A percentile compares a stretch with the other conserved stretches of the same genome.
Conservation (phyloP, 2,888 invertebrate species). For the Glyphotaelius pellucidus region DNA sequence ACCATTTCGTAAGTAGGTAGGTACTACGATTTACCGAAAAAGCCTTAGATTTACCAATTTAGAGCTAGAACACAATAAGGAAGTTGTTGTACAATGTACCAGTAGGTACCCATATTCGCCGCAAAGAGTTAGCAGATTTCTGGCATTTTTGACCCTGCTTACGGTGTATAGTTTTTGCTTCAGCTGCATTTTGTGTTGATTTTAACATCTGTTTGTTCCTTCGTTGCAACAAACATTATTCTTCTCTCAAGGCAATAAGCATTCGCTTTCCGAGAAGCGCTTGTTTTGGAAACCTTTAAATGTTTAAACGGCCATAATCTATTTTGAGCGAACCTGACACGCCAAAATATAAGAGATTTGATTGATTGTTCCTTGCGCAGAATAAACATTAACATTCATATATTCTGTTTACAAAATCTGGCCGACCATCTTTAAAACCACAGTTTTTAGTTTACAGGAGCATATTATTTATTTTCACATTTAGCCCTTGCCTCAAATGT, state of each 20-base stretch:
- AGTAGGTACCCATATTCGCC: neutral
- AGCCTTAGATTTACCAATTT: too few species aligned
- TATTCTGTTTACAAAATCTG: neutral
- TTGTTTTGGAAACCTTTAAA: conserved; percentile 20
- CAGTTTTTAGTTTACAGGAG: conserved; percentile 1
- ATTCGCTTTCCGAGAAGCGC: neutral
- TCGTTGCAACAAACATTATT: conserved; percentile 8
- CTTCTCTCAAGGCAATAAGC: neutral
- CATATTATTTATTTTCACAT: neutral
- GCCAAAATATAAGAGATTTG: neutral
- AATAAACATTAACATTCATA: neutral
- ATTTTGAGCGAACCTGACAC: conserved; percentile 15
- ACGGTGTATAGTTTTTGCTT: neutral
- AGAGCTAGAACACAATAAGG: too few species aligned
- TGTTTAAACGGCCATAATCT: conserved; percentile 2
- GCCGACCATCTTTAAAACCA: neutral
- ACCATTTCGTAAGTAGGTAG: too few species aligned
- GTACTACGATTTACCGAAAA: too few species aligned
- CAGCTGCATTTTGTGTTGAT: neutral
- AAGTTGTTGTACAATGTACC: neutral
- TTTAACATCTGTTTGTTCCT: conserved; percentile 14
- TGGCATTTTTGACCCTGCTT: neutral
- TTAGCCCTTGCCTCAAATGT: conserved; percentile 15
- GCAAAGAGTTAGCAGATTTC: neutral
- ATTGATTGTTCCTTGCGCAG: neutral